Percentiles rank a stretch among this genome's conserved stretches.
phyloP scores from a whole-genome alignment of 2,888 invertebrate species.

The Epistrophe grossulariae region DNA sequence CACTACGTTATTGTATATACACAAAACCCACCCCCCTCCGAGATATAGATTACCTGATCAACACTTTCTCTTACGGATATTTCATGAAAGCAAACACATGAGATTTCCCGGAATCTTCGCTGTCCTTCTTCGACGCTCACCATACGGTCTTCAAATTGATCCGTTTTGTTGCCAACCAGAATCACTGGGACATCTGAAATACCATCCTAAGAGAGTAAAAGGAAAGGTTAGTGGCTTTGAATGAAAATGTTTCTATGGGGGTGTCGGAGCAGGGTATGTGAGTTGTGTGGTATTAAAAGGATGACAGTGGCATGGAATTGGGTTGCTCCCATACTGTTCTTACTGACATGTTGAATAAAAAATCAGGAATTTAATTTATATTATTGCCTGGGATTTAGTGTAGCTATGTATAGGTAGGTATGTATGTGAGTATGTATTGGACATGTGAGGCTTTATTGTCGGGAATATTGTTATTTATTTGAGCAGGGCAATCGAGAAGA shows the following conservation, averaged over 20 bases:
- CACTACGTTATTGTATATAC: slow-evolving; percentile 17
- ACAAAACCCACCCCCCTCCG: slow-evolving; percentile 16
- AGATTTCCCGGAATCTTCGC: slow-evolving; percentile 90
- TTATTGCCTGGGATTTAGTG: slow-evolving; percentile 40
- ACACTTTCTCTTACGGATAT: slow-evolving; percentile 93
- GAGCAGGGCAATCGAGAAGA: background rate
- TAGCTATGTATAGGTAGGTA: background rate
- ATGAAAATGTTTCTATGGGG: slow-evolving; percentile 12
- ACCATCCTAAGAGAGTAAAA: slow-evolving; percentile 85
- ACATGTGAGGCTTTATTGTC: slow-evolving; percentile 3
- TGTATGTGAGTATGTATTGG: background rate
- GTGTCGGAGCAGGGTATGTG: background rate
- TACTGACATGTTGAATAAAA: slow-evolving; percentile 27
- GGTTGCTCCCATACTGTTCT: background rate
- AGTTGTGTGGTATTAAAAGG: background rate
- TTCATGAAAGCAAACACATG: slow-evolving; percentile 93
- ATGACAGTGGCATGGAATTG: background rate
- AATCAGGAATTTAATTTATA: slow-evolving; percentile 67
- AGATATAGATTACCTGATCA: slow-evolving; percentile 87
- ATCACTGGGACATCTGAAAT: slow-evolving; percentile 90
- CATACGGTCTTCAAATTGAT: slow-evolving; percentile 92
- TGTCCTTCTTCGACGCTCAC: slow-evolving; percentile 90
- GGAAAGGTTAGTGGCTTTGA: slow-evolving; percentile 8
- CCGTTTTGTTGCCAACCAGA: slow-evolving; percentile 92
- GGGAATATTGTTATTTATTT: slow-evolving; percentile 1